Percentiles rank a stretch among this genome's conserved stretches.
Evolutionary conservation across 2,113 vertebrate species (phyloP).

Genomic region (Forbesichthys agassizii): DNA sequence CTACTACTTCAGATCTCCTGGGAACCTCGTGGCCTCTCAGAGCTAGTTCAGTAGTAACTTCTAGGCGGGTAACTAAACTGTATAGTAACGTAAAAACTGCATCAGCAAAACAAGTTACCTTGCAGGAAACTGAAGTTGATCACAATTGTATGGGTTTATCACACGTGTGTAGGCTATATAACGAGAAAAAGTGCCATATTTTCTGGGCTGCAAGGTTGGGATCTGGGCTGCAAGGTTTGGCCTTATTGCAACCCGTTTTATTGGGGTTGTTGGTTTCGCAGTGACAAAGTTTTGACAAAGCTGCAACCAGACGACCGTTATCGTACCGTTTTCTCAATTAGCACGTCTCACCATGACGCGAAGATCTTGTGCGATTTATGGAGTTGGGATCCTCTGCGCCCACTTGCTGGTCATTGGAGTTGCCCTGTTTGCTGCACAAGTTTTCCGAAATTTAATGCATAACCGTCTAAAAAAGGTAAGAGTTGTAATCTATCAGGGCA

Average conservation of each 20-base stretch:
- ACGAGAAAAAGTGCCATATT: background rate
- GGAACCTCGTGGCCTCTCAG: background rate
- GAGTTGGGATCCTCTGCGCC: constrained; percentile 57
- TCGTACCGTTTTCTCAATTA: background rate
- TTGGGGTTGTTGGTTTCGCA: background rate
- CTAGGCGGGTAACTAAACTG: background rate
- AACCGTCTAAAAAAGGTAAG: constrained; percentile 78
- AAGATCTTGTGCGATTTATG: constrained; percentile 61
- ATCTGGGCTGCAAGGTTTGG: background rate
- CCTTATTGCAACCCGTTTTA: background rate
- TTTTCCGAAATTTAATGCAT: constrained; percentile 64
- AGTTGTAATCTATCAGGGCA: background rate
- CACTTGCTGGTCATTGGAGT: constrained; percentile 67
- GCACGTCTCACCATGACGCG: constrained; percentile 65
- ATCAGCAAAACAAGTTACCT: background rate
- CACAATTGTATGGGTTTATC: background rate
- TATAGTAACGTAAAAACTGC: constrained; percentile 3
- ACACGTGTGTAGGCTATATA: background rate
- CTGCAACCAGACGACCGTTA: constrained; percentile 5
- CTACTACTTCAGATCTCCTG: background rate
- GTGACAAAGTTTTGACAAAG: background rate
- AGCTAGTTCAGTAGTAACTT: constrained; percentile 7
- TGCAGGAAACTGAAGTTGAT: background rate
- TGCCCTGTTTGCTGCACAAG: constrained; percentile 49
- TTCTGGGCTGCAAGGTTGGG: no score